phyloP scores from a whole-genome alignment of 2,113 vertebrate genomes.

The Raja brachyura region DNA sequence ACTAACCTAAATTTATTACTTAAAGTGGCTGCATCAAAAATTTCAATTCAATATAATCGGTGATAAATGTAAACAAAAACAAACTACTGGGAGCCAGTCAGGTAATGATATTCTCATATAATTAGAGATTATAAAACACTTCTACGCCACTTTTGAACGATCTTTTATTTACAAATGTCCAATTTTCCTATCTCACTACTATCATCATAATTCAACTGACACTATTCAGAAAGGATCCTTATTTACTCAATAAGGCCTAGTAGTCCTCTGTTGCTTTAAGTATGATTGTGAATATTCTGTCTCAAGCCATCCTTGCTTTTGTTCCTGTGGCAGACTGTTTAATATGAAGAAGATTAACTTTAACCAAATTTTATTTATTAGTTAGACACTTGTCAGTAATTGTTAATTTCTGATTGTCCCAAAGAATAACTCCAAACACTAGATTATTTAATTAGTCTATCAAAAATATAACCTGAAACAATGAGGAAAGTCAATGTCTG shows the following conservation, averaged over 20 bases:
- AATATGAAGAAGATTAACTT: background rate
- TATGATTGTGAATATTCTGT: background rate
- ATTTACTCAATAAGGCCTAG: background rate
- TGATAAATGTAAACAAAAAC: background rate
- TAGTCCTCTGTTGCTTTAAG: background rate
- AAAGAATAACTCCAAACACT: background rate
- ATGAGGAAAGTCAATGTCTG: background rate
- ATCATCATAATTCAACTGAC: background rate
- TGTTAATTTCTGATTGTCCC: background rate
- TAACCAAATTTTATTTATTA: background rate
- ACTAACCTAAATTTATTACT: too few relatives aligned
- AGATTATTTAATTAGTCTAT: background rate
- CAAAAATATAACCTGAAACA: background rate
- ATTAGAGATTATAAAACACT: background rate
- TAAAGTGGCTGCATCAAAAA: background rate
- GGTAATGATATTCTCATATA: background rate
- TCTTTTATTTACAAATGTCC: background rate
- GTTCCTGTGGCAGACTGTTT: background rate
- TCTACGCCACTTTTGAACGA: background rate
- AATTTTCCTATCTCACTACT: background rate
- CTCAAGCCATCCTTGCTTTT: background rate
- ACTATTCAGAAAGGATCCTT: background rate
- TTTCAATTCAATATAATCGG: background rate
- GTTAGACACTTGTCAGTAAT: background rate
- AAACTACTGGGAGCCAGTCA: background rate